A percentile compares a stretch with the other conserved stretches of the same genome.
Evolutionary conservation across 1,140 invertebrate genomes (phyloP).

Genomic region (Gryllus bimaculatus): DNA sequence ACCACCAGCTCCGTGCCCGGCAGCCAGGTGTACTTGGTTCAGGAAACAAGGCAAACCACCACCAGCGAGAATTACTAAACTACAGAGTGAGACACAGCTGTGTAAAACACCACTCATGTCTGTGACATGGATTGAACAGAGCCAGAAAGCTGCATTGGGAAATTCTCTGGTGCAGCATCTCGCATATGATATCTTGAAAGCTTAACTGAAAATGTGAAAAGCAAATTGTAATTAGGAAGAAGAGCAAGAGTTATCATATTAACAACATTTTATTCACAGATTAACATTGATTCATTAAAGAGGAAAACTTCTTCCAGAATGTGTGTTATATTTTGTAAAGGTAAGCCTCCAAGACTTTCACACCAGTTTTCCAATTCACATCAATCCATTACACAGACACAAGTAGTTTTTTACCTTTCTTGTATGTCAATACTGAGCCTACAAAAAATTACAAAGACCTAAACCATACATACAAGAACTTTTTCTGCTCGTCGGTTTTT

Average conservation of each 20-base stretch:
- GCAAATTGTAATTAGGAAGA: too few relatives aligned
- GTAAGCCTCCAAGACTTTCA: neutral
- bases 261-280: too few relatives aligned
- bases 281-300: too few relatives aligned
- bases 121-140: neutral
- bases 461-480: neutral
- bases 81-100: neutral
- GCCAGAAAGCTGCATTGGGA: neutral
- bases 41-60: slow-evolving; percentile 49
- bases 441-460: neutral
- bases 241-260: too few relatives aligned
- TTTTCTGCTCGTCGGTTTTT: neutral
- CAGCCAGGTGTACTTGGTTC: slow-evolving; percentile 77
- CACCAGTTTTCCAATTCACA: neutral
- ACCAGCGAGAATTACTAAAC: slow-evolving; percentile 22
- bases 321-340: neutral
- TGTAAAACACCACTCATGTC: neutral
- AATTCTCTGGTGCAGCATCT: neutral
- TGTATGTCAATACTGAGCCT: neutral
- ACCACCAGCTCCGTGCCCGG: slow-evolving; percentile 78
- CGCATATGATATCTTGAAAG: neutral
- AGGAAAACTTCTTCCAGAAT: neutral
- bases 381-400: slow-evolving; percentile 4
- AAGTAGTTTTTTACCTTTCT: neutral
- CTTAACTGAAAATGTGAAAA: too few relatives aligned